phyloP scores from a whole-genome alignment of 2,113 vertebrate genomes.

The Turdus rufiventris region DNA sequence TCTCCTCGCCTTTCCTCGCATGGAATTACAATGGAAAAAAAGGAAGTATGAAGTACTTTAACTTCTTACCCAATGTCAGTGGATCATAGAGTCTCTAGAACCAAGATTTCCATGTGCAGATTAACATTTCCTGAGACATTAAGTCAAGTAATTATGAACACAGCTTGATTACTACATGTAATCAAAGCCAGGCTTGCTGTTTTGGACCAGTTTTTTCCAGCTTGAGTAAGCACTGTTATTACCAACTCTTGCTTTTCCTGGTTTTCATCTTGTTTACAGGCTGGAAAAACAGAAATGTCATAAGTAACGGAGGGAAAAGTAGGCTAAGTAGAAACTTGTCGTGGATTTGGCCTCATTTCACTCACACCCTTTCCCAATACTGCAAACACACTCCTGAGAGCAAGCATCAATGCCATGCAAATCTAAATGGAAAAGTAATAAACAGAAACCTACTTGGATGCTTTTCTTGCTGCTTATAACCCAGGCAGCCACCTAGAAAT shows the following conservation, averaged over 20 bases:
- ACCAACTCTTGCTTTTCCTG: conserved; percentile 63
- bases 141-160: conserved; percentile 63
- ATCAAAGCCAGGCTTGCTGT: conserved; percentile 70
- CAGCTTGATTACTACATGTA: conserved; percentile 68
- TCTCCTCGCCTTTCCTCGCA: neutral
- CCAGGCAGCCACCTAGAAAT: conserved; percentile 51
- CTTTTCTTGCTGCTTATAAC: conserved; percentile 44
- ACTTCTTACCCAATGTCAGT: neutral
- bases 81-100: conserved; percentile 3
- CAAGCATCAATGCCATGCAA: conserved; percentile 54
- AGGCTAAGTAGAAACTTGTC: conserved; percentile 50
- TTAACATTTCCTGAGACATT: conserved; percentile 67
- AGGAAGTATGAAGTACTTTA: neutral
- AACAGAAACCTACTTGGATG: conserved; percentile 43
- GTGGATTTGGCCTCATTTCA: conserved; percentile 41
- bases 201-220: conserved; percentile 67
- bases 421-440: conserved; percentile 69
- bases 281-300: conserved; percentile 59
- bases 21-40: neutral
- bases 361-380: conserved; percentile 46
- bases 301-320: conserved; percentile 53
- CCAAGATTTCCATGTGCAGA: conserved; percentile 37
- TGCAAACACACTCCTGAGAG: conserved; percentile 45
- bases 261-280: conserved; percentile 53
- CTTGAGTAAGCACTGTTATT: conserved; percentile 31